phyloP scores from a whole-genome alignment of 1,140 invertebrate genomes.

The Zaprionus kolodkinae region DNA sequence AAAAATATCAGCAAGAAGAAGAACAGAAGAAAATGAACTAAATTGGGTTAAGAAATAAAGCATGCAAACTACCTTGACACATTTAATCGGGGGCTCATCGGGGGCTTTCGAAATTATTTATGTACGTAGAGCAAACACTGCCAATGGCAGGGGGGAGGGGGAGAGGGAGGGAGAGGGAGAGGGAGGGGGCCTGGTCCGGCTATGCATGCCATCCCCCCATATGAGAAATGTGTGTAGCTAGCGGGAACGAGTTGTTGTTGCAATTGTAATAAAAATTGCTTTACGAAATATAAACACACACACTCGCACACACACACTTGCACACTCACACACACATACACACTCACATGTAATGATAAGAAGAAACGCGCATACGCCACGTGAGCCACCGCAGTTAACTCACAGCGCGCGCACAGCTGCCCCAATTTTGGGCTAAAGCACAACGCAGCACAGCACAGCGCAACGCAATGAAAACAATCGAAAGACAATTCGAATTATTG shows the following conservation, averaged over 20 bases:
- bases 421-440: slow-evolving; percentile 29
- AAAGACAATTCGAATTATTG: background rate
- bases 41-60: slow-evolving; percentile 79
- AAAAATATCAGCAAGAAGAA: slow-evolving; percentile 22
- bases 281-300: slow-evolving; percentile 47
- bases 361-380: slow-evolving; percentile 64
- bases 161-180: background rate
- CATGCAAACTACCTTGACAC: slow-evolving; percentile 78
- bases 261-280: slow-evolving; percentile 56
- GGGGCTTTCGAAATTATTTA: slow-evolving; percentile 55
- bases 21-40: background rate
- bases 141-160: background rate
- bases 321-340: background rate
- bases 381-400: slow-evolving; percentile 43
- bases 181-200: background rate
- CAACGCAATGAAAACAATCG: background rate
- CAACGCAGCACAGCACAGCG: too few relatives aligned
- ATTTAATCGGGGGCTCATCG: slow-evolving; percentile 38
- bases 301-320: background rate
- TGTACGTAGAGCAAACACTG: slow-evolving; percentile 33
- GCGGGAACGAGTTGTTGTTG: slow-evolving; percentile 46
- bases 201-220: slow-evolving; percentile 7
- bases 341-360: slow-evolving; percentile 54
- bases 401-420: slow-evolving; percentile 11
- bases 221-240: slow-evolving; percentile 21